A percentile compares a stretch with the other conserved stretches of the same genome.
phyloP scores from a whole-genome alignment of 1,140 invertebrate genomes.

The Zaprionus africanus region DNA sequence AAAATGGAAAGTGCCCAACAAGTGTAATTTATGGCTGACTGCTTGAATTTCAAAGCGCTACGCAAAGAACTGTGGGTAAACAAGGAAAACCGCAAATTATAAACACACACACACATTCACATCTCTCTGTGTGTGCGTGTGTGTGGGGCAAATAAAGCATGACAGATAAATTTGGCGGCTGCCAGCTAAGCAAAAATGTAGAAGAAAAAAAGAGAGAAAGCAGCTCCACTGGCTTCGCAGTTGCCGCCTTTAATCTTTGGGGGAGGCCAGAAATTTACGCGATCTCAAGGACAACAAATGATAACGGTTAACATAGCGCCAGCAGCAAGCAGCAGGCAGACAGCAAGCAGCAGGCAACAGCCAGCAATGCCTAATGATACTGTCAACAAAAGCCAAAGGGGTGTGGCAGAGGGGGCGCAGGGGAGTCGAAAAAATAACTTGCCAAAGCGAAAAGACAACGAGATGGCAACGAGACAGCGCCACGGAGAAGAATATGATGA shows the following conservation, averaged over 20 bases:
- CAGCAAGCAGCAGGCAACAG: conserved; percentile 23
- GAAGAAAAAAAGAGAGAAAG: background rate
- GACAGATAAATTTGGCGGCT: conserved; percentile 64
- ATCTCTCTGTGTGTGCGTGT: background rate
- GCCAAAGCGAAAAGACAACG: conserved; percentile 29
- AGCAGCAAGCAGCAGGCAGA: conserved; percentile 28
- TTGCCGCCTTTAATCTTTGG: conserved; percentile 64
- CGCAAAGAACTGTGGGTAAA: conserved; percentile 7
- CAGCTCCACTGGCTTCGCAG: conserved; percentile 33
- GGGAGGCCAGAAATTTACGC: conserved; percentile 58
- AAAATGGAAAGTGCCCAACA: conserved; percentile 46
- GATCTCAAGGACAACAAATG: conserved; percentile 81
- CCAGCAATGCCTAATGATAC: conserved; percentile 74
- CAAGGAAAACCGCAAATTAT: conserved; percentile 62
- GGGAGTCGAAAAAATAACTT: conserved; percentile 16
- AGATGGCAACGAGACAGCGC: conserved; percentile 25
- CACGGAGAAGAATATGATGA: conserved; percentile 65
- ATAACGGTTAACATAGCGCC: conserved; percentile 73
- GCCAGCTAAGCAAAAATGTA: conserved; percentile 63
- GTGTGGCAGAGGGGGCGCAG: background rate
- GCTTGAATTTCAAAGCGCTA: conserved; percentile 67
- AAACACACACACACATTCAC: conserved; percentile 39
- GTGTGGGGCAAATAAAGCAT: conserved; percentile 21
- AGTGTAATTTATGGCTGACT: conserved; percentile 72
- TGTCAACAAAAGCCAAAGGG: conserved; percentile 62